A percentile compares a stretch with the other conserved stretches of the same genome.
Conservation (phyloP, 2,113 vertebrate species). For the Eidolon helvum region DNA sequence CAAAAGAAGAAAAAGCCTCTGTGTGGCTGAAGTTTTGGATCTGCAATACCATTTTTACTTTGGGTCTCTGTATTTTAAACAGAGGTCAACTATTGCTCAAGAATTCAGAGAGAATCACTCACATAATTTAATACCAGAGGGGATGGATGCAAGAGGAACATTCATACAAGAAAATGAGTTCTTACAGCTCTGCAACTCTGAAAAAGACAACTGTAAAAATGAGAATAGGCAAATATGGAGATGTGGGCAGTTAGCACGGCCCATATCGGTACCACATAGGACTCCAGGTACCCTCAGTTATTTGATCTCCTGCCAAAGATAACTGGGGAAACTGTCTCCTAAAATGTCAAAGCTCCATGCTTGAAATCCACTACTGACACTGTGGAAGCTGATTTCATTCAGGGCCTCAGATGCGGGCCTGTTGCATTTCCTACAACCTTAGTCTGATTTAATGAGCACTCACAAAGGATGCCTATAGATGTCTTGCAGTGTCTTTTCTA, state of each 20-base stretch:
- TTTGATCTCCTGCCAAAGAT: not conserved
- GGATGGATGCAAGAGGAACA: not conserved
- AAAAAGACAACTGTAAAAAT: not conserved
- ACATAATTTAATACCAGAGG: constrained; percentile 1
- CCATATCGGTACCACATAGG: not conserved
- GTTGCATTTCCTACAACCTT: not conserved
- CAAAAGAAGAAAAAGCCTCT: not conserved
- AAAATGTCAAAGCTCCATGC: not conserved
- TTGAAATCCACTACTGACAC: not conserved
- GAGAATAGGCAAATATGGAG: not conserved
- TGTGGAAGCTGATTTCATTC: not conserved
- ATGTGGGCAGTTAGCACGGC: not conserved
- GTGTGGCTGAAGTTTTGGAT: not conserved
- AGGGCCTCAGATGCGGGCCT: not conserved
- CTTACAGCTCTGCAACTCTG: not conserved
- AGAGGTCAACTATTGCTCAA: not conserved
- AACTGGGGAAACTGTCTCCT: not conserved
- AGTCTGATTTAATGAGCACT: not conserved
- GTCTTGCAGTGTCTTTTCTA: not conserved
- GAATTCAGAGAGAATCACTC: constrained; percentile 2
- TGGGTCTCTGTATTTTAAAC: not conserved
- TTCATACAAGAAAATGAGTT: not conserved
- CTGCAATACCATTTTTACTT: not conserved
- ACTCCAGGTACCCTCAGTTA: not conserved
- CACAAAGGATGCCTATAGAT: not conserved